These are phyloP conservation scores for Myioborus miniatus DNA, from an alignment of 2,797 vertebrate species.

Conservation along the genomic window DNA sequence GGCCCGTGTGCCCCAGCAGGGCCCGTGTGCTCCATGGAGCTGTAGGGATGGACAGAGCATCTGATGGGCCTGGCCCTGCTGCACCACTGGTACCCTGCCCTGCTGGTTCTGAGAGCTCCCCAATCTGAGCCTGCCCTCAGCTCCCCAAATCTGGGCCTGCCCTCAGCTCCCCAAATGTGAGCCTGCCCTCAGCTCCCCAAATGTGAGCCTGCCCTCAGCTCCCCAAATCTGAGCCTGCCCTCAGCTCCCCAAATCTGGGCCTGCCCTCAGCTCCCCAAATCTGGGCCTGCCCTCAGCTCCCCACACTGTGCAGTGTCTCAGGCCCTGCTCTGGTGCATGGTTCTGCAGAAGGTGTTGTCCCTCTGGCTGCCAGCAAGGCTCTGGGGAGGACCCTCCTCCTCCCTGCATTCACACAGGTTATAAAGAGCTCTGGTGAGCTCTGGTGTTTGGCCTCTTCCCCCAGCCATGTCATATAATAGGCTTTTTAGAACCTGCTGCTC, in stretches of 20 bases:
- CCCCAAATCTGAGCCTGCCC: rapidly evolving
- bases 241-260: background rate
- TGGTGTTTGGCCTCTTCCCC: background rate
- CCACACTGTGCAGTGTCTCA: background rate
- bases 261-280: background rate
- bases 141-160: rapidly evolving
- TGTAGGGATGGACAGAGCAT: rapidly evolving
- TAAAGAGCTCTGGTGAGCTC: background rate
- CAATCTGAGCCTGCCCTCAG: rapidly evolving
- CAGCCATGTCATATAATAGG: background rate
- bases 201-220: background rate
- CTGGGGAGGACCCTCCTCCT: background rate
- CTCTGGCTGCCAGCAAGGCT: background rate
- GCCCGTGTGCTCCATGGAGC: background rate
- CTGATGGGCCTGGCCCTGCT: rapidly evolving
- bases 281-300: background rate
- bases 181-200: background rate
- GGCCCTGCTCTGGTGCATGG: background rate
- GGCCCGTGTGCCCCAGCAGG: background rate
- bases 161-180: background rate
- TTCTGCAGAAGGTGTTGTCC: background rate
- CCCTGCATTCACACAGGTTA: background rate
- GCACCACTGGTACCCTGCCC: background rate
- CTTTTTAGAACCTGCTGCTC: slow-evolving; percentile 32
- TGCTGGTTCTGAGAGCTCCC: background rate